Evolutionary conservation across 2,797 vertebrate genomes (phyloP), one percentile per base, ranked within the genome.

Genomic region (Mastacembelus armatus): DNA sequence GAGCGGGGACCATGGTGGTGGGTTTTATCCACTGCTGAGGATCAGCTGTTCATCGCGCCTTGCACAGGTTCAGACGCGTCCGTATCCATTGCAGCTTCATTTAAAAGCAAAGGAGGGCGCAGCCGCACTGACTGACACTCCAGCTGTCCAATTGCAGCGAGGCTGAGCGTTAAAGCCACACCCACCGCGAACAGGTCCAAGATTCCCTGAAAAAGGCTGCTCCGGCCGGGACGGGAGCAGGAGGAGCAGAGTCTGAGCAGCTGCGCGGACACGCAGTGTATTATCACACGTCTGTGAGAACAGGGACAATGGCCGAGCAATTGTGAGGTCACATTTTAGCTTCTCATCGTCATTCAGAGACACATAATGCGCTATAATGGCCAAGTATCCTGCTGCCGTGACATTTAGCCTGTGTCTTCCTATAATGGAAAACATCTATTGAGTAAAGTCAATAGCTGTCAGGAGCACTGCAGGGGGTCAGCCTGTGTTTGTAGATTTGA

Each of bases 361-460:
- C 75, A 12, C 42, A 79, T 66, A 80, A 72, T 55, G 77, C 60
- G 72, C 42, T 24, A 63, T 64, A 86, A 78, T 18, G 45, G 69
- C 18, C 63, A 0, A 59, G 83, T 7, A 60, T 81, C 81, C 83
- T 83, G 83, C 83, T 74, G 83, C 75, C 51, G 27, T 78, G 78
- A 87, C 85, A 85, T 89, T 88, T 83, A 87, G 66, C 80, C 83
- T 78, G 74, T 60, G 57, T 60, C 83, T 82, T 79, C 69, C 44
- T 56, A 84, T 78, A 90, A 88, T 84, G 66, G 76, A 82, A 73
- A 86, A 88, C 83, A 84, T 77, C 83, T 76, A 88, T 81, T 84
- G 73, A 86, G 61, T 7, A 52, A 80, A 83, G 88, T 91, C 87
- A 88, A 86, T 88, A 85, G 87, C 80, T 89, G 86, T 90, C 86